Evolutionary conservation across 2,113 vertebrate genomes (phyloP).

Genomic region (Cranoglanis bouderius): DNA sequence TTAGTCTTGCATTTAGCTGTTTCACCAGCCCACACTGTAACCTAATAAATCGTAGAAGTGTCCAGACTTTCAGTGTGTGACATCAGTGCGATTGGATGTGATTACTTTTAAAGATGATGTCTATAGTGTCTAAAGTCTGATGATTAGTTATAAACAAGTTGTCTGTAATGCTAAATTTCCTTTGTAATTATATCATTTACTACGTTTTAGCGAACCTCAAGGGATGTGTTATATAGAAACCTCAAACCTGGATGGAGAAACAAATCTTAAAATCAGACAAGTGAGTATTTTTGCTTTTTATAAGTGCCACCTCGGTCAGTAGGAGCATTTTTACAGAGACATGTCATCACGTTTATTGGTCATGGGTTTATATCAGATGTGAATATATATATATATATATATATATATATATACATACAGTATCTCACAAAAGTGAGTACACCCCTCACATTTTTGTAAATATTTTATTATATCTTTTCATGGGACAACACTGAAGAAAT

Average conservation of each 20-base stretch:
- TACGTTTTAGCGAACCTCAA: slow-evolving; percentile 88
- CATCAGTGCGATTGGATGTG: background rate
- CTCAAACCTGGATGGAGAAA: slow-evolving; percentile 97
- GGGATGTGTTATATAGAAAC: slow-evolving; percentile 99
- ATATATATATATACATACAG: too few relatives aligned
- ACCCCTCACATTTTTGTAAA: too few relatives aligned
- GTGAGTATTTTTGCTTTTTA: slow-evolving; percentile 65
- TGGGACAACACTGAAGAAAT: too few relatives aligned
- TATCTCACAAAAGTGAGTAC: too few relatives aligned
- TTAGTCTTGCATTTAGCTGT: slow-evolving; percentile 16
- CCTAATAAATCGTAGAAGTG: background rate
- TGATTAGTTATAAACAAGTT: background rate
- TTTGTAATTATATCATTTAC: slow-evolving; percentile 40
- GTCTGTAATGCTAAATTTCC: background rate
- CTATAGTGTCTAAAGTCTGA: background rate
- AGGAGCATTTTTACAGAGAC: background rate
- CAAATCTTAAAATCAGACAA: slow-evolving; percentile 98
- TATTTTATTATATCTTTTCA: too few relatives aligned
- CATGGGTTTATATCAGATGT: background rate
- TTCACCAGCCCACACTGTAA: background rate
- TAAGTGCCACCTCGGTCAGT: background rate
- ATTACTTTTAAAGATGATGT: background rate
- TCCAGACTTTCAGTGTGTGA: background rate
- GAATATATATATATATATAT: too few relatives aligned
- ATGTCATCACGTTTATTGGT: background rate